Evolutionary conservation across 2,888 invertebrate genomes (phyloP), one percentile per base, ranked within the genome.

Genomic region (Muscina levida): DNA sequence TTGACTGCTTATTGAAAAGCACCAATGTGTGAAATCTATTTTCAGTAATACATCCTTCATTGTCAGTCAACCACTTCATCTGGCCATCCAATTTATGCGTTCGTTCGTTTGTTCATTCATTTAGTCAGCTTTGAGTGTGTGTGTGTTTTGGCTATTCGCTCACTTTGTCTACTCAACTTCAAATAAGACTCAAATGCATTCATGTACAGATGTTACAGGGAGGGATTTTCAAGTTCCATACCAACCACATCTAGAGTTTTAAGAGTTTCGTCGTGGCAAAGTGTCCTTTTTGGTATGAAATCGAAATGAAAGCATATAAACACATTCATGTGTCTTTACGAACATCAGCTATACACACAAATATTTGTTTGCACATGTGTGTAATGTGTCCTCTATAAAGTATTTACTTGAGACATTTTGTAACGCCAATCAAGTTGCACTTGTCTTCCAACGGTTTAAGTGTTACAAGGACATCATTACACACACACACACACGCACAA

Each of bases 391-490:
- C 37, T 59, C 17, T 11, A n/a, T 37, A 39, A 39, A 59, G 59
- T 59, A 59, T 59, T 59, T 59, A 59, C 59, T 59, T 59, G 59
- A 59, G 59, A 59, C 59, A 59, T 59, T 59, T 59, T 59, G 37
- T 10, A 59, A 59, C 37, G 59, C 37, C 59, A 59, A 59, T 59
- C 59, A 59, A 59, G 37, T 17, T 39, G 19, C 37, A 59, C 59
- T 59, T 59, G 59, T 37, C 37, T 59, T 37, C 15, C 59, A 39
- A 8, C 8, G 17, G 0, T 37, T 39, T 39, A 19, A 59, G 59
- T 59, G 59, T 15, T n/a, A 31, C 31, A 31, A 31, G 31, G 31
- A 31, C 31, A 31, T 59, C 10, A 6, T 59, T 19, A 59, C 39
- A 17, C 39, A 59, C 3, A 57, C 26, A 26, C 1, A 31, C 15